Percentiles rank a stretch among this genome's conserved stretches.
Evolutionary conservation across 2,113 vertebrate species (phyloP).

Genomic region (Chlorocebus sabaeus): DNA sequence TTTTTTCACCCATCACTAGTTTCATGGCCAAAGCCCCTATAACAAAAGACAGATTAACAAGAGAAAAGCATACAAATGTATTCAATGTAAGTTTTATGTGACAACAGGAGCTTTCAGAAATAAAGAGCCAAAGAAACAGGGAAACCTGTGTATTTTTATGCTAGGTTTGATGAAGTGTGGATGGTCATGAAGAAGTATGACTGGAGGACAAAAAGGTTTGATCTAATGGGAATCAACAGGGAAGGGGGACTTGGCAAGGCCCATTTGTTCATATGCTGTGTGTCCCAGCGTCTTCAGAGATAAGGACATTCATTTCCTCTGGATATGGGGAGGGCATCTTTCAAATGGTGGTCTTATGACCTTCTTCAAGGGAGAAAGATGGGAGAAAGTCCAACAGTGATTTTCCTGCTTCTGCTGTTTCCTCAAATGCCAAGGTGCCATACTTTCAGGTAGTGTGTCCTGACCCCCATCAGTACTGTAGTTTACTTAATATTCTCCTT

Average conservation of each 20-base stretch:
- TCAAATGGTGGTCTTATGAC: neutral
- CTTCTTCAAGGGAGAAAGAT: neutral
- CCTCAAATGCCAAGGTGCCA: neutral
- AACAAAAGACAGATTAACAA: neutral
- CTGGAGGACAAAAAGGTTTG: neutral
- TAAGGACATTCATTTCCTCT: neutral
- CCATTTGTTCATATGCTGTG: neutral
- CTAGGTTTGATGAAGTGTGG: neutral
- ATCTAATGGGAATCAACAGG: neutral
- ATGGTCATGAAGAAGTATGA: neutral
- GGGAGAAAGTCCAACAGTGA: neutral
- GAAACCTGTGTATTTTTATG: neutral
- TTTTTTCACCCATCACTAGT: neutral
- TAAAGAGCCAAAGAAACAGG: neutral
- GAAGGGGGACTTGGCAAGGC: neutral
- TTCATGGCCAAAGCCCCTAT: neutral
- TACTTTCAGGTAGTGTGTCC: neutral
- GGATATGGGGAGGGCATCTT: neutral
- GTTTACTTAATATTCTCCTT: neutral
- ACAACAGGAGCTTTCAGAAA: neutral
- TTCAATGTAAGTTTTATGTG: neutral
- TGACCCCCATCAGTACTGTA: neutral
- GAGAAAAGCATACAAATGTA: neutral
- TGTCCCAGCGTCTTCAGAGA: neutral
- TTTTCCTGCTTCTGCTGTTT: neutral